Base-by-base conservation (phyloP, 2,888 invertebrate genomes). In the Scaptomyza tumidula region DNA sequence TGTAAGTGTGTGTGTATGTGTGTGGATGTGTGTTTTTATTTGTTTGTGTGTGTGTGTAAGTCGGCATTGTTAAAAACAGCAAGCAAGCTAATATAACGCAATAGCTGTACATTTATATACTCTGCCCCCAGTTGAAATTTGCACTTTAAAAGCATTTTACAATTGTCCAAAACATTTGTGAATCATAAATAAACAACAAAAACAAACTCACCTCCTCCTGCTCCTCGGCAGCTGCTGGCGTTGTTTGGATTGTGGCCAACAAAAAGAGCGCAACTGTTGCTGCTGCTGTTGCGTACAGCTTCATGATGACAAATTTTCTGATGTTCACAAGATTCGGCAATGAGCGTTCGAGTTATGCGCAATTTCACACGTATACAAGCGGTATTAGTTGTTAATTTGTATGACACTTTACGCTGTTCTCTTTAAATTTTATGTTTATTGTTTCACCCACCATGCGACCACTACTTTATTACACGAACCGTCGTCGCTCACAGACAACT, bases 251-350 rank as follows among this genome's bases (percentile, higher is more conserved):
- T 50, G 70, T 54, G 57, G 55, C 63, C 55, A 87, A 57, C 27
- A 52, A 39, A 46, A 83, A 37, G n/a, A 63, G 82, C 82, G 89
- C 86, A 89, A 89, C 82, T 89, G 89, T 85, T 77, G 80, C 78
- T 84, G 86, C 72, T 19, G 33, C 37, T 39, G 54, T 57, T 43
- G 57, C 31, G 55, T 65, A 73, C 71, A 76, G 68, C 66, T 77
- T 85, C 79, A 82, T 86, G 55, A 54, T 65, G 65, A 53, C 56
- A 48, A 67, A 41, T 48, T 59, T 41, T 61, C n/a, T 3, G 19
- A 29, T 73, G 63, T 39, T 35, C 37, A 52, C 11, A 55, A 54
- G 44, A 49, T 44, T 31, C 46, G 44, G 39, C 54, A 56, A 58
- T 56, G 5, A 44, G 24, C n/a, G 24, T 60, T 46, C 24, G 16